Evolutionary conservation across 2,888 invertebrate species (phyloP), one percentile per base, ranked within the genome.

Genomic region (Heliconius cydno): DNA sequence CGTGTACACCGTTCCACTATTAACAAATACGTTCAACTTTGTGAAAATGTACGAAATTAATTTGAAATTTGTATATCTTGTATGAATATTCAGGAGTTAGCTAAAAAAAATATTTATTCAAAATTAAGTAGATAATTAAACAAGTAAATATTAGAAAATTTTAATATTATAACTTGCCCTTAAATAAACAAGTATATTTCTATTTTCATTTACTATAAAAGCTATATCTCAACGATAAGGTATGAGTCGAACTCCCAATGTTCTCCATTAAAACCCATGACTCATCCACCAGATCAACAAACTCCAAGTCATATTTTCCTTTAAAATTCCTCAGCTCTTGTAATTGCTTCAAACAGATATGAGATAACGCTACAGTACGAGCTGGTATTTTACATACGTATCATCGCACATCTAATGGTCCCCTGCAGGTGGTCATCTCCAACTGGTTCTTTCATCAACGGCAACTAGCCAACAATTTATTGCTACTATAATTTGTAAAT

Each of bases 1-100:
- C 85, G 85, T 60, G 86, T 81, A 82, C 86, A 86, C 90, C 89
- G 88, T 89, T 90, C 89, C 86, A 89, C 85, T 85, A 91, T 91
- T 91, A 87, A 89, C 90, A 88, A 89, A 75, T 75, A 65, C 41
- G 41, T 75, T 19, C 41, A 65, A 74, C 38, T 19, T 65, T 25
- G 34, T n/a, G 34, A 74, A 74, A 63, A 41, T 74, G 41, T 63
- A 63, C 60, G n/a, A n/a, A 73, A 22, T 72, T 2, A 22, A 57
- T 15, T 52, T 28, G 0, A 70, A n/a, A 70, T 70, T 25, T 1
- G n/a, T 41, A n/a, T 41, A 2, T n/a, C 46, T 41, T 25, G 13
- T n/a, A n/a, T 41, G 15, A 41, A 68, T 9, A 66, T 19, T 66
- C 15, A 7, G 22, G 22, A 9, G 22, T 57, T 57, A 57, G 57